These are phyloP conservation scores for Cylloceria caligata DNA, from an alignment of 2,888 invertebrate genomes.

Conservation along the genomic window DNA sequence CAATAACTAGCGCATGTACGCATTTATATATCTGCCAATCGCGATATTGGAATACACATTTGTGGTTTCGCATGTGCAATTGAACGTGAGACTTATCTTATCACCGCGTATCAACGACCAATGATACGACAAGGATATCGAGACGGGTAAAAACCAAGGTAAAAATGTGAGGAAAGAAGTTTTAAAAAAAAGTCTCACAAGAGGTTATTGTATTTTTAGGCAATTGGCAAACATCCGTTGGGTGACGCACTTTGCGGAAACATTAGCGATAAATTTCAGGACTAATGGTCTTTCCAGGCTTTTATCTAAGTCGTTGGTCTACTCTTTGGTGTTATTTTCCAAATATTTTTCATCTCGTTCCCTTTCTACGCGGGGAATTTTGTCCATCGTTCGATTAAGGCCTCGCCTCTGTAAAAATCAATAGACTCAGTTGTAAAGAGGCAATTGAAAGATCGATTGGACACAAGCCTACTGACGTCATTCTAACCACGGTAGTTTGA, in stretches of 20 bases:
- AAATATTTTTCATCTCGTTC: not conserved
- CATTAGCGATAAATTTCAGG: constrained; percentile 7
- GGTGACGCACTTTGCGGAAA: constrained; percentile 1
- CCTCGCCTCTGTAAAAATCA: too few relatives aligned
- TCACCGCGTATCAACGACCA: constrained; percentile 31
- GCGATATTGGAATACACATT: constrained; percentile 6
- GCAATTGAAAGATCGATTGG: not conserved
- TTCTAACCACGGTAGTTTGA: not conserved
- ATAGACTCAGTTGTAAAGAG: not conserved
- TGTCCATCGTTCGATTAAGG: not conserved
- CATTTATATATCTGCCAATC: not conserved
- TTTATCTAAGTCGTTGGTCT: not conserved
- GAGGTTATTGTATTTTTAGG: constrained; percentile 44
- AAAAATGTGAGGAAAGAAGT: constrained; percentile 22
- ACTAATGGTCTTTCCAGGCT: not conserved
- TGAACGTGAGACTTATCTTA: constrained; percentile 19
- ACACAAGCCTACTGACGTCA: constrained; percentile 1
- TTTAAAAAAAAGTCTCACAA: constrained; percentile 6
- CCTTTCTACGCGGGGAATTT: not conserved
- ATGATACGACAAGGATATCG: constrained; percentile 26
- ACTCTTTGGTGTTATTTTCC: not conserved
- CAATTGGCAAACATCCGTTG: constrained; percentile 47
- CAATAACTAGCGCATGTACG: not conserved
- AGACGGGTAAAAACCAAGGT: not conserved
- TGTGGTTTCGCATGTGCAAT: not conserved